A percentile compares a stretch with the other conserved stretches of the same genome.
Evolutionary conservation across 1,140 invertebrate species (phyloP).

Genomic region (Intoshia linei): DNA sequence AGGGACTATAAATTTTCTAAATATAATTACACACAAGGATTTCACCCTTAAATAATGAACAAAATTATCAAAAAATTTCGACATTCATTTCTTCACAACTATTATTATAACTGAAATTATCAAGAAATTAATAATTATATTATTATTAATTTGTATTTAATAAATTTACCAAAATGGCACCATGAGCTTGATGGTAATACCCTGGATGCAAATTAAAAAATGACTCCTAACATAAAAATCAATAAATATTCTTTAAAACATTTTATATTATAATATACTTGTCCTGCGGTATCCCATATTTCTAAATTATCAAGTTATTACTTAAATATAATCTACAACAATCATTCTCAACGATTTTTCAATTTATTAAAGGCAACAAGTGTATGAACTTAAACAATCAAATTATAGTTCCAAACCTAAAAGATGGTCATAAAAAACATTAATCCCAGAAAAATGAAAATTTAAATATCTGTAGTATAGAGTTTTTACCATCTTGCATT

Average conservation of each 20-base stretch:
- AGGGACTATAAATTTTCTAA: not conserved
- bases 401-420: too few species aligned
- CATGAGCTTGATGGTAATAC: slow-evolving; percentile 31
- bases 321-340: too few species aligned
- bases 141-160: not conserved
- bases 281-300: slow-evolving; percentile 32
- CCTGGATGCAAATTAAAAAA: slow-evolving; percentile 30
- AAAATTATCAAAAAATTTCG: not conserved
- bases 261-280: slow-evolving; percentile 29
- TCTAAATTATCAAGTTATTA: too few species aligned
- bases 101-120: not conserved
- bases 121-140: not conserved
- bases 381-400: too few species aligned
- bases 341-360: too few species aligned
- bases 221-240: too few species aligned
- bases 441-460: too few species aligned
- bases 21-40: not conserved
- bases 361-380: too few species aligned
- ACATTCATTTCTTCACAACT: not conserved
- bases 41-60: not conserved
- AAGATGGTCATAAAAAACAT: too few species aligned
- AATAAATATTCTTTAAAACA: too few species aligned
- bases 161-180: slow-evolving; percentile 24
- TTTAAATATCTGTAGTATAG: too few species aligned
- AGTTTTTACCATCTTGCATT: too few species aligned